A percentile compares a stretch with the other conserved stretches of the same genome.
Evolutionary conservation across 1,140 invertebrate species (phyloP).

Genomic region (Ceratoteleas bidentatus): DNA sequence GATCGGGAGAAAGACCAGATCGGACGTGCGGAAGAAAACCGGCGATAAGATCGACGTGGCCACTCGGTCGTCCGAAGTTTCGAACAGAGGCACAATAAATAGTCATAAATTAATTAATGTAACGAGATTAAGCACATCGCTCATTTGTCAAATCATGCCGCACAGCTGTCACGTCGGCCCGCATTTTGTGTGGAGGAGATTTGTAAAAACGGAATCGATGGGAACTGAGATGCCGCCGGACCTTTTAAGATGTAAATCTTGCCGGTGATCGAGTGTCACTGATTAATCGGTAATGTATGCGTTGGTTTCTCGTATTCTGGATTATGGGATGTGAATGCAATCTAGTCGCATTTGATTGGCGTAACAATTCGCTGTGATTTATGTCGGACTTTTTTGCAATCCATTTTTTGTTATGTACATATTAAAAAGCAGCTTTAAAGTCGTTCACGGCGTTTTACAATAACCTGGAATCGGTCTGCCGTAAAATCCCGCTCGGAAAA

Average conservation of each 20-base stretch:
- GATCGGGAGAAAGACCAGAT: not conserved
- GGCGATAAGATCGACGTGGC: too few species aligned
- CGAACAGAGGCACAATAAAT: slow-evolving; percentile 21
- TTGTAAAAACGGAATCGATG: slow-evolving; percentile 42
- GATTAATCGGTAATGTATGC: slow-evolving; percentile 58
- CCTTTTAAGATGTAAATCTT: slow-evolving; percentile 62
- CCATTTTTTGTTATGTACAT: slow-evolving; percentile 1
- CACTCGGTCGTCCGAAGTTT: slow-evolving; percentile 5
- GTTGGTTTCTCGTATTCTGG: slow-evolving; percentile 26
- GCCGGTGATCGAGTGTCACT: slow-evolving; percentile 47
- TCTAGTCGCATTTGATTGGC: slow-evolving; percentile 13
- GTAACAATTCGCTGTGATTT: slow-evolving; percentile 31
- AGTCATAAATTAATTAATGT: slow-evolving; percentile 45
- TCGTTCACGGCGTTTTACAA: slow-evolving; percentile 7
- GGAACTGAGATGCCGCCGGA: slow-evolving; percentile 30
- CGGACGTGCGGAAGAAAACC: too few species aligned
- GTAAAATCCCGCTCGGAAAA: slow-evolving; percentile 11
- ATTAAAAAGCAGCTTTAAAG: slow-evolving; percentile 1
- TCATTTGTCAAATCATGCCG: slow-evolving; percentile 45
- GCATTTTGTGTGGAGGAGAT: slow-evolving; percentile 38
- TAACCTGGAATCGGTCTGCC: slow-evolving; percentile 5
- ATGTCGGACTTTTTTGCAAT: slow-evolving; percentile 31
- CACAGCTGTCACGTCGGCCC: slow-evolving; percentile 19
- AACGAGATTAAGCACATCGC: slow-evolving; percentile 40
- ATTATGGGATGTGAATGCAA: slow-evolving; percentile 38